Percentiles rank a stretch among this genome's conserved stretches.
Conservation (phyloP, 2,113 vertebrate genomes). For the Coreoperca whiteheadi region DNA sequence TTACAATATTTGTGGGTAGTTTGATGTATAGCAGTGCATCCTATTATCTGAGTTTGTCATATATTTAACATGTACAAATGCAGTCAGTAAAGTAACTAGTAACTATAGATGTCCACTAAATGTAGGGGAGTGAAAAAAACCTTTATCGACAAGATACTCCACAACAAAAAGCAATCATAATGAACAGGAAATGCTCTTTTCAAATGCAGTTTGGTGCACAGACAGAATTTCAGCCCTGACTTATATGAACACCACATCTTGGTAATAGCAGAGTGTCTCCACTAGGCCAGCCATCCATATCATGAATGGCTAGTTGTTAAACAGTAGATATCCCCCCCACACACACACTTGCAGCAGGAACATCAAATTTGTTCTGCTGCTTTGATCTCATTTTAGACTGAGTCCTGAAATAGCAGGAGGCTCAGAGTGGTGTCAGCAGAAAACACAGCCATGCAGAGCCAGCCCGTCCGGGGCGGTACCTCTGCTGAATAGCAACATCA, state of each 20-base stretch:
- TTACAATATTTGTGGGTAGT: neutral
- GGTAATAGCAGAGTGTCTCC: conserved; percentile 37
- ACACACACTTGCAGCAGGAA: conserved; percentile 48
- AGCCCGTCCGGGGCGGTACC: conserved; percentile 15
- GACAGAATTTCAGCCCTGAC: conserved; percentile 21
- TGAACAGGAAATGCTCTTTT: conserved; percentile 19
- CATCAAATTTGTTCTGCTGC: conserved; percentile 68
- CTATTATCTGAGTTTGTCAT: neutral
- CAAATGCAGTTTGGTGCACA: conserved; percentile 1
- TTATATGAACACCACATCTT: conserved; percentile 22
- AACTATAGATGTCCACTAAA: neutral
- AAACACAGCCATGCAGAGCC: conserved; percentile 44
- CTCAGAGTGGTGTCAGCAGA: conserved; percentile 68
- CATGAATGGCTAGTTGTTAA: conserved; percentile 59
- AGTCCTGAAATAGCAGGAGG: conserved; percentile 66
- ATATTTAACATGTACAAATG: neutral
- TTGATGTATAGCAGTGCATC: neutral
- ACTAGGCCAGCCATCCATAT: conserved; percentile 55
- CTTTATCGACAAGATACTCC: neutral
- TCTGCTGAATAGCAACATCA: conserved; percentile 59
- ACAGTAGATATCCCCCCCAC: conserved; percentile 52
- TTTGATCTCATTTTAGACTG: conserved; percentile 72
- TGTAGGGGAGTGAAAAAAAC: neutral
- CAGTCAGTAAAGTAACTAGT: neutral
- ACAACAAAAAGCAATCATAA: neutral